Conservation (phyloP, 1,140 invertebrate species). For the Brachionus manjavacas region DNA sequence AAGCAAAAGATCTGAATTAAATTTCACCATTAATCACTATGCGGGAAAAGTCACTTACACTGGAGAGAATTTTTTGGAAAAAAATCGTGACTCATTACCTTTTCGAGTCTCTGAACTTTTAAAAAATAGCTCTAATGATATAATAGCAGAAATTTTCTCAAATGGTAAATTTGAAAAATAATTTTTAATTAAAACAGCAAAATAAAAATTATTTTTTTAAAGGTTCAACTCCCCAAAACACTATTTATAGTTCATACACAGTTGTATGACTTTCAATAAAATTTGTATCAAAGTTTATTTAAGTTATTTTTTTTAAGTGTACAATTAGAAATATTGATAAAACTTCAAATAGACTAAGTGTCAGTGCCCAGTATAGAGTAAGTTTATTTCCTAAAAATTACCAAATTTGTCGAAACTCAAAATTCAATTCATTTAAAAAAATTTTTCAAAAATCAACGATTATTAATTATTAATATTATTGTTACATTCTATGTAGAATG, state of each 20-base stretch:
- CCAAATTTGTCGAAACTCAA: too few species aligned
- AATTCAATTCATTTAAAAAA: too few species aligned
- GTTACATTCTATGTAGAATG: too few species aligned
- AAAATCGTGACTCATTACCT: conserved; percentile 71
- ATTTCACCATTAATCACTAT: conserved; percentile 70
- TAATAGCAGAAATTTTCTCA: conserved; percentile 1
- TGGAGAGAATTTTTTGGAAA: conserved; percentile 71
- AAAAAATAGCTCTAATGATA: conserved; percentile 25
- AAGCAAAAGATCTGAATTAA: conserved; percentile 58
- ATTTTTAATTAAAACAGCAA: neutral
- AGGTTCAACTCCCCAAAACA: neutral
- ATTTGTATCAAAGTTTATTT: neutral
- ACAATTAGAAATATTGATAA: conserved; percentile 22
- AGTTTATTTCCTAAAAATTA: neutral
- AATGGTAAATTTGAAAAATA: neutral
- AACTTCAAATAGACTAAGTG: neutral
- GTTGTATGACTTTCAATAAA: neutral
- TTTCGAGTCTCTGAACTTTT: conserved; percentile 18
- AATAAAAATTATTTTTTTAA: neutral
- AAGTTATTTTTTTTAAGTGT: neutral
- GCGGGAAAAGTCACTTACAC: conserved; percentile 64
- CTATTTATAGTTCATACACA: neutral
- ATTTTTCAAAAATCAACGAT: too few species aligned
- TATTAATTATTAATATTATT: too few species aligned
- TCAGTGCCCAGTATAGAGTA: conserved; percentile 34